phyloP scores from a whole-genome alignment of 2,113 vertebrate genomes.

The Pterophyllum scalare region DNA sequence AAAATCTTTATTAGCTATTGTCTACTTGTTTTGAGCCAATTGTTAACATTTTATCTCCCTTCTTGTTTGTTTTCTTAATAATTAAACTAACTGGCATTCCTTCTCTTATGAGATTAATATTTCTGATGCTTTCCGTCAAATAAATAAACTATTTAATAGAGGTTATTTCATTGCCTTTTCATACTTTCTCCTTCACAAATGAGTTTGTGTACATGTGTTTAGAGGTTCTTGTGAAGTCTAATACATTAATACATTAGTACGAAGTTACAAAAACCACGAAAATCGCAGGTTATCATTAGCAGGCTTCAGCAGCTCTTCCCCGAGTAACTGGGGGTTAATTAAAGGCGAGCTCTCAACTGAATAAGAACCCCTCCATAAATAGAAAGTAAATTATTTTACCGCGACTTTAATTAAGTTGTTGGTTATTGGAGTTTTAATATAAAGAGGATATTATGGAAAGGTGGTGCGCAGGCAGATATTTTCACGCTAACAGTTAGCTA shows the following conservation, averaged over 20 bases:
- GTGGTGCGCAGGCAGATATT: not conserved
- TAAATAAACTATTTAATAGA: not conserved
- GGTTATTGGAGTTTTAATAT: not conserved
- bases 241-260: not conserved
- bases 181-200: not conserved
- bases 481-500: conserved; percentile 28
- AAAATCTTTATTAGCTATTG: no score
- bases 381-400: not conserved
- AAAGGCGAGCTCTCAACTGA: not conserved
- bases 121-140: not conserved
- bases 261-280: not conserved
- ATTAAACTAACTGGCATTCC: not conserved
- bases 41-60: not conserved
- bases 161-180: not conserved
- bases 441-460: not conserved
- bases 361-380: not conserved
- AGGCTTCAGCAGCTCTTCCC: not conserved
- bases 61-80: not conserved
- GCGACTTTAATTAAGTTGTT: no score
- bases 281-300: not conserved
- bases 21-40: not conserved
- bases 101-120: not conserved
- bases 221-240: not conserved
- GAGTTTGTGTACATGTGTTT: not conserved
- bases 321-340: not conserved